These are phyloP conservation scores for Microcebus lehilahytsara DNA, from an alignment of 2,113 vertebrate species.

Conservation along the genomic window DNA sequence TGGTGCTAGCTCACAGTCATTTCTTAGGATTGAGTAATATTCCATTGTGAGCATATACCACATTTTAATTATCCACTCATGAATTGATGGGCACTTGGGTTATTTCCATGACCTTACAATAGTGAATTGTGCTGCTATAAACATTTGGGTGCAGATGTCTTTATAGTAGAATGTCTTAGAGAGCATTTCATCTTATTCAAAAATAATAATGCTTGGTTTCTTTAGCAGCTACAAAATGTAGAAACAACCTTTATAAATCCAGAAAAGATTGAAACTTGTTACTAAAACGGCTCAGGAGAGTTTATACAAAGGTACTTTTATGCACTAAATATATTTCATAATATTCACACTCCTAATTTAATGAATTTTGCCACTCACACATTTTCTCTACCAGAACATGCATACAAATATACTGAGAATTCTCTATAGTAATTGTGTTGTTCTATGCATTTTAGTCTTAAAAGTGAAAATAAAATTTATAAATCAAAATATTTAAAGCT, in stretches of 20 bases:
- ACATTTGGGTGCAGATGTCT: too few species aligned
- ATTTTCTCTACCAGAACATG: not conserved
- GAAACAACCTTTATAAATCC: not conserved
- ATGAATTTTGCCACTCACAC: not conserved
- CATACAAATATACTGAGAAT: slow-evolving; percentile 5
- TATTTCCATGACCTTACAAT: too few species aligned
- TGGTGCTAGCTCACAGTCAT: too few species aligned
- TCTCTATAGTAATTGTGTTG: slow-evolving; percentile 19
- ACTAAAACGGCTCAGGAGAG: not conserved
- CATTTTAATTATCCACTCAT: too few species aligned
- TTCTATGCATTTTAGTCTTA: not conserved
- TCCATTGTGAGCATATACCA: too few species aligned
- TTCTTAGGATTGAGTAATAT: too few species aligned
- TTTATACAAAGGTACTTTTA: not conserved
- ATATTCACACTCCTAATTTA: not conserved
- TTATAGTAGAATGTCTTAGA: not conserved
- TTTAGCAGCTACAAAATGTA: not conserved
- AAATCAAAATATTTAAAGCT: not conserved
- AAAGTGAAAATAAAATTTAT: not conserved
- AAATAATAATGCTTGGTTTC: not conserved
- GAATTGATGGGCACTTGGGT: too few species aligned
- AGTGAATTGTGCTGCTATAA: too few species aligned
- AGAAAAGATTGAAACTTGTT: not conserved
- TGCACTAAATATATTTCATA: not conserved
- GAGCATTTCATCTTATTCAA: not conserved